These are phyloP conservation scores for Ctenopoma multispine DNA, from an alignment of 2,797 vertebrate species.

Conservation along the genomic window DNA sequence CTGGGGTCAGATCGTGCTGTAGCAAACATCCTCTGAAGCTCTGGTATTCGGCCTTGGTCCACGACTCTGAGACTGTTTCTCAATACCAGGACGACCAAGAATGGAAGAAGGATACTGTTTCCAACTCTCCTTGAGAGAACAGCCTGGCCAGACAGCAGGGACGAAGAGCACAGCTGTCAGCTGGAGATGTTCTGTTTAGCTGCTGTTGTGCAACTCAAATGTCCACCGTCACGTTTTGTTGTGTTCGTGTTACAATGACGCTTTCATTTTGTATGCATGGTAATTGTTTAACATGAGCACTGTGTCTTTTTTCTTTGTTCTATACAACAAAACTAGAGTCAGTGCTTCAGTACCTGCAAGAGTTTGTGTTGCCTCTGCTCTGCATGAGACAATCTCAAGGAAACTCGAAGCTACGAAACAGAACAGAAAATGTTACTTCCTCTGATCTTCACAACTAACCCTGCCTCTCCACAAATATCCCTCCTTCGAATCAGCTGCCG, in stretches of 20 bases:
- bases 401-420: background rate
- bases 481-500: background rate
- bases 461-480: background rate
- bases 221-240: background rate
- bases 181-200: slow-evolving; percentile 29
- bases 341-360: background rate
- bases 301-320: background rate
- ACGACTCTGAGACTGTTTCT: slow-evolving; percentile 32
- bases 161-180: slow-evolving; percentile 51
- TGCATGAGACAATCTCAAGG: background rate
- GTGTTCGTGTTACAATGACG: background rate
- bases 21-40: slow-evolving; percentile 1
- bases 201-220: slow-evolving; percentile 26
- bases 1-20: background rate
- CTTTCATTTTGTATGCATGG: no score
- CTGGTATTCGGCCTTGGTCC: slow-evolving; percentile 32
- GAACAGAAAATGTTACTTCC: slow-evolving; percentile 1
- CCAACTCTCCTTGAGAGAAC: slow-evolving; percentile 39
- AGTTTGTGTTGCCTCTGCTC: background rate
- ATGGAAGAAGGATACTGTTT: slow-evolving; percentile 33
- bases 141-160: slow-evolving; percentile 50
- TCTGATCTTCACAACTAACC: background rate
- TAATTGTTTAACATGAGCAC: background rate
- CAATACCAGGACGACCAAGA: slow-evolving; percentile 17
- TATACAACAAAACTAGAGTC: background rate